Conservation (phyloP, 2,113 vertebrate genomes). For the Herpetotheres cachinnans region DNA sequence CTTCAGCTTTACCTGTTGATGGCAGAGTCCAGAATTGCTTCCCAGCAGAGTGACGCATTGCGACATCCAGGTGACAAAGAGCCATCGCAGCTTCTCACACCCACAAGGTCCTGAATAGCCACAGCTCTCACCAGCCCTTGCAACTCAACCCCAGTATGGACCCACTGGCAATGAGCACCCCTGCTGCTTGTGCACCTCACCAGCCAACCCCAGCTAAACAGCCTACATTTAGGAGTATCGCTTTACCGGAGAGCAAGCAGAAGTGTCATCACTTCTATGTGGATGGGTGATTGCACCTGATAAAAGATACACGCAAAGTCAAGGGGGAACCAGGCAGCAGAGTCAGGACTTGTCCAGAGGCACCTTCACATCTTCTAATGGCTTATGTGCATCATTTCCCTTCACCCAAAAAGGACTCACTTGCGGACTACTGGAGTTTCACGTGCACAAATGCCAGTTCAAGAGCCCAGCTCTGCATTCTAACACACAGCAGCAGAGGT, state of each 20-base stretch:
- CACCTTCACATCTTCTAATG: too few species aligned
- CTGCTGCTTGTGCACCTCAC: too few species aligned
- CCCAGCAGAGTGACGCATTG: neutral
- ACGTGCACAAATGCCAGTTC: neutral
- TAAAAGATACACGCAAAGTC: neutral
- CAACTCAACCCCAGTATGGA: neutral
- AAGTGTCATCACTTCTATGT: neutral
- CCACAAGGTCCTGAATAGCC: neutral
- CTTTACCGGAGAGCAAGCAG: neutral
- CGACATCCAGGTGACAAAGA: neutral
- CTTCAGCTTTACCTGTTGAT: too few species aligned
- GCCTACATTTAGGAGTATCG: fast-evolving
- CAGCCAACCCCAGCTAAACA: too few species aligned
- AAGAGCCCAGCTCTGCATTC: neutral
- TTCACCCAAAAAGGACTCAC: neutral
- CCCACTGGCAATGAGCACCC: fast-evolving
- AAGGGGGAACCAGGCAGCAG: neutral
- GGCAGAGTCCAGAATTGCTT: neutral
- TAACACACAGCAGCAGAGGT: too few species aligned
- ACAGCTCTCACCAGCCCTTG: neutral
- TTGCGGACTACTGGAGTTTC: neutral
- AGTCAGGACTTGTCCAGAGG: neutral
- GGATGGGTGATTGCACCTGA: too few species aligned
- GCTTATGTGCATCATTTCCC: neutral
- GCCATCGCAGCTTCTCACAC: too few species aligned